Evolutionary conservation across 1,140 invertebrate species (phyloP), one percentile per base, ranked within the genome.

Genomic region (Drosophila novamexicana): DNA sequence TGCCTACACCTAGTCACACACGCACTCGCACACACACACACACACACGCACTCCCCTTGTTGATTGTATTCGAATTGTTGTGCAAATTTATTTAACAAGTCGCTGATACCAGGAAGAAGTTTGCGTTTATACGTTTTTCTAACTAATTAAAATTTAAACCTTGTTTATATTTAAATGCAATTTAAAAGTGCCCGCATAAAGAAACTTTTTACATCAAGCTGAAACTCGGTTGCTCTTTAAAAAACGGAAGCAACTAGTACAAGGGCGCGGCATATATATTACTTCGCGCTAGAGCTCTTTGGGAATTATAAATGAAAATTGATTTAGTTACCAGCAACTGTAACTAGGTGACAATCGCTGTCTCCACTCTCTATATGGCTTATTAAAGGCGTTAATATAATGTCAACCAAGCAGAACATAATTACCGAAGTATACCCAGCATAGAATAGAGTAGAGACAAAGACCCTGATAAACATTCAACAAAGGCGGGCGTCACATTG

Each of bases 21-120:
- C 37, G 57, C 54, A 18, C 44, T 52, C 40, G 36, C 39, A 34
- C 34, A 61, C 16, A 36, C 49, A 8, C 45, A 42, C 14, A 1
- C 52, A 18, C 50, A 54, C 34, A 64, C 34, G 4, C 22, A 29
- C 22, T 29, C 4, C 0, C 40, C 14, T 59, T 64, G 62, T 53
- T 64, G 47, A 40, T 52, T 64, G 18, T 36, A 39, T 50, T 18
- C 44, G 37, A 62, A 79, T 75, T 56, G 71, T 66, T 89, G 78
- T 77, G 76, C 88, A 86, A 86, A 86, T 86, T 86, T 86, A 75
- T 72, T 72, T 66, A 77, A 70, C 83, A 88, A 79, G 67, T 77
- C 68, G 62, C 45, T 50, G 74, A 67, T 77, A 77, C 68, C 57
- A 78, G 64, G 47, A 70, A 63, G 49, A 61, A 54, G 32, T 45